Conservation (phyloP, 2,113 vertebrate species). For the Tragulus kanchil region DNA sequence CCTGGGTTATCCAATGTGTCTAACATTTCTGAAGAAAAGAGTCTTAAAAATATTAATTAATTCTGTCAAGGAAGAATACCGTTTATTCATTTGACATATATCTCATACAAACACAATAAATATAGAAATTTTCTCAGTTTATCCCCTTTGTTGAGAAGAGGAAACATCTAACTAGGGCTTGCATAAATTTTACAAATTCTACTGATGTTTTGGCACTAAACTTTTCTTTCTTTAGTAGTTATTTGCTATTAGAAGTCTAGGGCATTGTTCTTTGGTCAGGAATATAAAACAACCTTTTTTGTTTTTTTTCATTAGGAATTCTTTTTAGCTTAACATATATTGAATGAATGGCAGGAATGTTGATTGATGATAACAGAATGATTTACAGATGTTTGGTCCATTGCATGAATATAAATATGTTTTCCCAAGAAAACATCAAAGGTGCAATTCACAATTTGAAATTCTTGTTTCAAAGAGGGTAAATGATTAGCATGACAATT, state of each 20-base stretch:
- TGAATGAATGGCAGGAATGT: background rate
- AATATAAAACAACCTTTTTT: background rate
- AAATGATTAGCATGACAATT: background rate
- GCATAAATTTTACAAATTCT: background rate
- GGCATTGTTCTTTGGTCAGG: background rate
- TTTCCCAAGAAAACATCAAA: background rate
- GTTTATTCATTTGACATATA: background rate
- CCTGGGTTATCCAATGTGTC: background rate
- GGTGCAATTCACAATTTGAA: background rate
- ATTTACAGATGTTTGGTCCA: background rate
- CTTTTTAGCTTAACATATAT: background rate
- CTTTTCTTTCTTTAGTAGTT: background rate
- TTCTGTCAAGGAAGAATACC: background rate
- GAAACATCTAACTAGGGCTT: background rate
- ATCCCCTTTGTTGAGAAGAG: conserved; percentile 16
- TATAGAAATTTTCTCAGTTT: conserved; percentile 31
- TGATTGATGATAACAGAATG: background rate
- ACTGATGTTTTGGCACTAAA: background rate
- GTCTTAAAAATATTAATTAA: background rate
- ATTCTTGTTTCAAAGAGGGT: background rate
- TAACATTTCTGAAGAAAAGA: background rate
- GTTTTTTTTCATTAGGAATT: background rate
- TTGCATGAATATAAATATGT: background rate
- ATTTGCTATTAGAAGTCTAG: background rate
- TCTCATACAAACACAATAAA: background rate